These are phyloP conservation scores for Nothoprocta perdicaria DNA, from an alignment of 2,113 vertebrate species.

Conservation along the genomic window DNA sequence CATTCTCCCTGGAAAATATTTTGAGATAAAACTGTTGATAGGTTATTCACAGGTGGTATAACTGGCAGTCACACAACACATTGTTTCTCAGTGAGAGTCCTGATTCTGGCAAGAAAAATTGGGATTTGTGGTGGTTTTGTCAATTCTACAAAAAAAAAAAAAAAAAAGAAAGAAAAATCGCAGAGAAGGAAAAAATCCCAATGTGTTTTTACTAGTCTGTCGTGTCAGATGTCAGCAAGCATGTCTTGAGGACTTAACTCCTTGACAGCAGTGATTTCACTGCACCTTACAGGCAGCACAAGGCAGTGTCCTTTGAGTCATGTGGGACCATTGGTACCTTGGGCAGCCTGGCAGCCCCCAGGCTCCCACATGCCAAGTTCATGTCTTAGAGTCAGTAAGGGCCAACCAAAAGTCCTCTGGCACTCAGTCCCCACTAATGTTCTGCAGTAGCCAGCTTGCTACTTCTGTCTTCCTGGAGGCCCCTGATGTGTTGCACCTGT, in stretches of 20 bases:
- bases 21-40: slow-evolving; percentile 45
- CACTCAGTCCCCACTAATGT: fast-evolving
- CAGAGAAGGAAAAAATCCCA: not conserved
- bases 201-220: not conserved
- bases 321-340: fast-evolving
- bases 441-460: not conserved
- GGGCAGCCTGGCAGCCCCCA: not conserved
- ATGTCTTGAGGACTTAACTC: not conserved
- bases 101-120: slow-evolving; percentile 22
- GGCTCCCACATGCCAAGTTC: not conserved
- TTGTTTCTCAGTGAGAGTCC: slow-evolving; percentile 2
- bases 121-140: slow-evolving; percentile 27
- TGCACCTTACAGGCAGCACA: not conserved
- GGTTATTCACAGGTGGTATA: slow-evolving; percentile 31
- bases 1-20: slow-evolving; percentile 29
- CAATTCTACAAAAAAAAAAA: not conserved
- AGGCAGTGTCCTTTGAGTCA: not conserved
- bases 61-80: not conserved
- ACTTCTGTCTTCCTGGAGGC: not conserved
- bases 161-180: not conserved
- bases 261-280: not conserved
- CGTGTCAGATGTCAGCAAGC: not conserved
- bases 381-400: not conserved
- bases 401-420: not conserved
- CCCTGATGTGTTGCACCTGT: not conserved